Evolutionary conservation across 2,113 vertebrate species (phyloP).

Genomic region (Centropristis striata): DNA sequence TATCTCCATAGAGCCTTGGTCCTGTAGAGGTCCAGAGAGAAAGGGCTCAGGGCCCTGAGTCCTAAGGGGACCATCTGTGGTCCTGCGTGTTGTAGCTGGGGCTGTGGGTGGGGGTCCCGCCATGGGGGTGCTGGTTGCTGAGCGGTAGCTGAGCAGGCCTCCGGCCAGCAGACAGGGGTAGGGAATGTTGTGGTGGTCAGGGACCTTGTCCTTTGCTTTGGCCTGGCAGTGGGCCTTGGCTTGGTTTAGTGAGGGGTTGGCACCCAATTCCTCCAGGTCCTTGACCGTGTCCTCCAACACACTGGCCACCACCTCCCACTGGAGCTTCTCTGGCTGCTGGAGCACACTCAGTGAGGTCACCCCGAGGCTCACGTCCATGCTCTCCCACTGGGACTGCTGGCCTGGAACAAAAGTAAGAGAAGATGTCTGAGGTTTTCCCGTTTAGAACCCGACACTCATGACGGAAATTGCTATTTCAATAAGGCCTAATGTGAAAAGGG

Average conservation of each 20-base stretch:
- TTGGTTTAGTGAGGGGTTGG: constrained; percentile 91
- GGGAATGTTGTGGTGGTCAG: constrained; percentile 99
- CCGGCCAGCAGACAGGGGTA: constrained; percentile 97
- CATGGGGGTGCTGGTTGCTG: constrained; percentile 90
- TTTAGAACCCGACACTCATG: neutral
- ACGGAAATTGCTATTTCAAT: neutral
- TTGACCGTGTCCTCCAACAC: constrained; percentile 98
- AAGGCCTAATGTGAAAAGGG: neutral
- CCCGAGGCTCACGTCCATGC: constrained; percentile 95
- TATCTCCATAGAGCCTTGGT: constrained; percentile 96
- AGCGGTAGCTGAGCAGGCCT: constrained; percentile 96
- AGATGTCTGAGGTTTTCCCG: neutral
- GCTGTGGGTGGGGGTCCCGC: constrained; percentile 87
- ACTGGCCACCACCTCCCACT: constrained; percentile 99
- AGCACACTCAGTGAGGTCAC: constrained; percentile 96
- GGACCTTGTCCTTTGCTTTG: constrained; percentile 94
- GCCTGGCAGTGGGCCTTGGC: constrained; percentile 88
- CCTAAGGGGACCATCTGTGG: constrained; percentile 92
- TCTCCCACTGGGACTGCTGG: constrained; percentile 95
- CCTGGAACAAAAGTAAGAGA: constrained; percentile 81
- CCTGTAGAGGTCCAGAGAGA: constrained; percentile 80
- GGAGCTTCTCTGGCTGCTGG: constrained; percentile 98
- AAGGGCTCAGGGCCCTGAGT: constrained; percentile 92
- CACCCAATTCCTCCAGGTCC: constrained; percentile 97
- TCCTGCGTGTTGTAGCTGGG: constrained; percentile 75